Percentiles rank a stretch among this genome's conserved stretches.
Evolutionary conservation across 2,113 vertebrate genomes (phyloP).

Genomic region (Tor tambroides): DNA sequence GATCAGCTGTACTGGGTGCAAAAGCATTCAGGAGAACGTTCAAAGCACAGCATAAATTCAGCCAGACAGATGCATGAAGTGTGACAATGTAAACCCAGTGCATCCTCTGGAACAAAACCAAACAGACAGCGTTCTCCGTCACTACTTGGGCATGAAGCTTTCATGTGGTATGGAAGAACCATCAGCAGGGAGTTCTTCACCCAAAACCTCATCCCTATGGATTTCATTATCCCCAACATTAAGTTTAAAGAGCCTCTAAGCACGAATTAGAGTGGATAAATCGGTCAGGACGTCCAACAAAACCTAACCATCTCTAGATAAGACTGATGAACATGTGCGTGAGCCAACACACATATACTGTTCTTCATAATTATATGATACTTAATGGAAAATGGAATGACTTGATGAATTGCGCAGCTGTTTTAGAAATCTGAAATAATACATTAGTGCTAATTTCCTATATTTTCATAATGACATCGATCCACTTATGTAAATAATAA

Average conservation of each 20-base stretch:
- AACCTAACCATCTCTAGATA: not conserved
- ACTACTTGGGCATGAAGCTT: constrained; percentile 36
- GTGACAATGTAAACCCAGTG: constrained; percentile 47
- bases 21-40: constrained; percentile 15
- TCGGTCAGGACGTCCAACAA: not conserved
- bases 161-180: constrained; percentile 21
- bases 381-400: constrained; percentile 37
- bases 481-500: constrained; percentile 16
- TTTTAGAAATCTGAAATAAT: constrained; percentile 27
- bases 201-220: not conserved
- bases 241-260: not conserved
- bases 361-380: constrained; percentile 40
- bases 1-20: constrained; percentile 20
- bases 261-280: constrained; percentile 18
- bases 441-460: constrained; percentile 25
- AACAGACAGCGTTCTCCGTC: constrained; percentile 29
- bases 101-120: constrained; percentile 50
- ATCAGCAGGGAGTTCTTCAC: not conserved
- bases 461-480: constrained; percentile 20
- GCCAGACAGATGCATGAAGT: constrained; percentile 45
- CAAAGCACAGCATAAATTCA: constrained; percentile 47
- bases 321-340: not conserved
- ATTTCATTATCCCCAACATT: not conserved
- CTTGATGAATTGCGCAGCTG: constrained; percentile 34
- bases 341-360: constrained; percentile 29